phyloP scores from a whole-genome alignment of 2,113 vertebrate genomes.

The Machaerirhynchus nigripectus region DNA sequence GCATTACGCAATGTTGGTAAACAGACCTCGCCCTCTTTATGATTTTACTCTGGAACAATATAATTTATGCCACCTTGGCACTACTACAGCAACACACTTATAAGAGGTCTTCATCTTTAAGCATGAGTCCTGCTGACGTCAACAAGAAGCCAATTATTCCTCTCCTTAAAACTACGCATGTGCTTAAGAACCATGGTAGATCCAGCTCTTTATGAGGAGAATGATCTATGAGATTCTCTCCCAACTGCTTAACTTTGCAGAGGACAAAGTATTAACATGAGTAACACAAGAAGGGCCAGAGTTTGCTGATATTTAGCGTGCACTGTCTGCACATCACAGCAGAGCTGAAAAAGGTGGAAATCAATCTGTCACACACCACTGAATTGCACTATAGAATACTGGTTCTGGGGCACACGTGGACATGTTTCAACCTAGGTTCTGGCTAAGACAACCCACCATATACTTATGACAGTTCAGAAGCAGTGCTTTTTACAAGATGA shows the following conservation, averaged over 20 bases:
- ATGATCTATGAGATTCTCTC: not conserved
- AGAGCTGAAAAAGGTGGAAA: not conserved
- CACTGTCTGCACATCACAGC: not conserved
- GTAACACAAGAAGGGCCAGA: not conserved
- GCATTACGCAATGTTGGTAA: not conserved
- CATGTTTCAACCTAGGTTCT: not conserved
- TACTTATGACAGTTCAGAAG: not conserved
- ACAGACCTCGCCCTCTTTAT: not conserved
- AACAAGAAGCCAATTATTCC: not conserved
- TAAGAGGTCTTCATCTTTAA: not conserved
- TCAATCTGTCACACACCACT: not conserved
- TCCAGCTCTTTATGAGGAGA: not conserved
- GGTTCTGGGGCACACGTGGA: not conserved
- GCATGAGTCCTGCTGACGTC: not conserved
- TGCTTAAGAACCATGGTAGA: not conserved
- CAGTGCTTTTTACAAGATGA: not conserved
- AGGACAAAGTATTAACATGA: not conserved
- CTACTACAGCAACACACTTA: not conserved
- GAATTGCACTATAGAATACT: not conserved
- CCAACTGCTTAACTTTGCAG: not conserved
- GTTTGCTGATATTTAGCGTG: fast-evolving
- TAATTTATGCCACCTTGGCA: not conserved
- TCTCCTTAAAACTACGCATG: not conserved
- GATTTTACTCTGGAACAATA: not conserved
- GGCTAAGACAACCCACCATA: not conserved